These are phyloP conservation scores for Dicerorhinus sumatrensis DNA, from an alignment of 2,113 vertebrate species.

Conservation along the genomic window DNA sequence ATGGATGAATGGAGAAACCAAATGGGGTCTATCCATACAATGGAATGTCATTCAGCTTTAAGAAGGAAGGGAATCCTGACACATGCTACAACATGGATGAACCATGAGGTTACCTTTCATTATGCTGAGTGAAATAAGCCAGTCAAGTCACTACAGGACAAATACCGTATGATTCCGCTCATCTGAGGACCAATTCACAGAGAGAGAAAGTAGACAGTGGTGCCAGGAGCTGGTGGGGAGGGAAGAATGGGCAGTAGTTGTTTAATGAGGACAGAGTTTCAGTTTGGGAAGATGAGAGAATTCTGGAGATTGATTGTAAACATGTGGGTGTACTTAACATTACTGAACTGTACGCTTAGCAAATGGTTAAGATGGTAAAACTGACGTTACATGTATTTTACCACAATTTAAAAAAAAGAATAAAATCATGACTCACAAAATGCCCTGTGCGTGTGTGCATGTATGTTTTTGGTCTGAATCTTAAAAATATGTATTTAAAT, in stretches of 20 bases:
- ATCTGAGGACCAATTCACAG: not conserved
- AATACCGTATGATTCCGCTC: fast-evolving
- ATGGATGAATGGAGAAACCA: fast-evolving
- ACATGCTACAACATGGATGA: fast-evolving
- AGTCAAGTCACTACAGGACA: not conserved
- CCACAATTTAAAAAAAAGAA: not conserved
- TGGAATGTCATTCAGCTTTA: too few species aligned
- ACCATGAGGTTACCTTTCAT: not conserved
- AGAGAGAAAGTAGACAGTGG: not conserved
- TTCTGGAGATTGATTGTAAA: not conserved
- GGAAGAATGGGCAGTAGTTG: too few species aligned
- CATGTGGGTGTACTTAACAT: not conserved
- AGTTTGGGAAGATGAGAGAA: not conserved
- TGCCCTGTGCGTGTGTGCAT: not conserved
- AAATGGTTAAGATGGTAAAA: not conserved
- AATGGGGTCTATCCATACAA: fast-evolving
- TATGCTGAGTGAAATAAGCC: not conserved
- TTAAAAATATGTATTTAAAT: not conserved
- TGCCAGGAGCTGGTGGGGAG: too few species aligned
- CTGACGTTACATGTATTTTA: not conserved
- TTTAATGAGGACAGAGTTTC: not conserved
- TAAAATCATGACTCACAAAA: not conserved
- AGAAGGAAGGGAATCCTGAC: not conserved
- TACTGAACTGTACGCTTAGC: not conserved
- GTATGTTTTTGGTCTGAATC: not conserved